Base-by-base conservation (phyloP, 2,113 vertebrate species). In the Xiphophorus maculatus region DNA sequence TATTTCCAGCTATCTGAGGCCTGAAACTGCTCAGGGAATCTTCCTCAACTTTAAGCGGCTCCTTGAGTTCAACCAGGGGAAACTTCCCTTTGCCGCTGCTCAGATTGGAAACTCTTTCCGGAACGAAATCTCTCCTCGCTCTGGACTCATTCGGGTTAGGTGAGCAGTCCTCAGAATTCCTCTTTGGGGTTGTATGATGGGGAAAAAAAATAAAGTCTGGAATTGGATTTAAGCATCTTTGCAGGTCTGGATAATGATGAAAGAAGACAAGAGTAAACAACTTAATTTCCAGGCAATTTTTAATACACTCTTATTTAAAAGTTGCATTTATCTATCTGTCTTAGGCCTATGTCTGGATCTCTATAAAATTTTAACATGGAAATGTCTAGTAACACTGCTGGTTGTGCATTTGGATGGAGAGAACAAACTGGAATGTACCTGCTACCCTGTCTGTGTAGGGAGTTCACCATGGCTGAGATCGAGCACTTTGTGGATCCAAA, bases 381-480 rank as follows among this genome's bases (percentile, higher is more conserved):
- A 58, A 58, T n/a, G 9, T 58, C 22, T n/a, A 10, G 51, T 10
- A 58, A 58, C 51, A 1, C 51, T n/a, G 22, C n/a, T 54, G 4
- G 15, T 25, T 25, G 15, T 54, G 1, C 7, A 25, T 44, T 7
- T 15, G 22, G 25, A 60, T 10, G 33, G 32, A n/a, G 30, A 54
- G 10, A 40, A n/a, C 11, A 28, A 51, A 66, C 0, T 9, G 35
- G 5, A 58, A 64, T 30, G 1, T 28, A 54, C 71, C 29, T 14
- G 1, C 48, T 19, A 17, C 3, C 3, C 4, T 81, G 5, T 80
- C 10, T 27, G 0, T 19, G 8, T 87, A 99, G 98, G 84, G 98
- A 99, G 93, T 99, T 99, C 93, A 99, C 98, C 65, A 99, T 99
- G 98, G 98, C 98, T 72, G 98, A 99, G 94, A 99, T 99, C 0